Conservation (phyloP, 2,797 vertebrate species). For the Schizothorax lantsangensis region DNA sequence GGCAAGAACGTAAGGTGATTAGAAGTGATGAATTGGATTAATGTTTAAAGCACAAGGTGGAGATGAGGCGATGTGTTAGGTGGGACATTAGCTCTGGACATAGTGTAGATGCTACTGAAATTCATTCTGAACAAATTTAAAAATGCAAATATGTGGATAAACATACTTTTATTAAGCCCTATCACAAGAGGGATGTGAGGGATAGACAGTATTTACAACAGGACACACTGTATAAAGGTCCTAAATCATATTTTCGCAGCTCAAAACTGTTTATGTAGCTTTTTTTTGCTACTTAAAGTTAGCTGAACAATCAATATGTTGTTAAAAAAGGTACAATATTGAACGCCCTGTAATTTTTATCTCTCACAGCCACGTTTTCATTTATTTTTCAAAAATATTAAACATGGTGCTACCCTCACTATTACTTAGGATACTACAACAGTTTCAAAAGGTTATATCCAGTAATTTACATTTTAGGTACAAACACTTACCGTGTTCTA, state of each 20-base stretch:
- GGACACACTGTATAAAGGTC: background rate
- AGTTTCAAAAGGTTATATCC: background rate
- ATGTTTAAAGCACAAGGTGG: constrained; percentile 56
- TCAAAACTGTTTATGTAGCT: background rate
- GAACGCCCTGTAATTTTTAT: background rate
- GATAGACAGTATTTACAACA: background rate
- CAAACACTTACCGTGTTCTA: background rate
- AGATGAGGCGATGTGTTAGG: background rate
- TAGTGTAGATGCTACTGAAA: background rate
- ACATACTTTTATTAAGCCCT: background rate
- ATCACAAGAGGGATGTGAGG: background rate
- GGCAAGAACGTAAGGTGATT: constrained; percentile 70
- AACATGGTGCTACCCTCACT: background rate
- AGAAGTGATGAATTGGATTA: constrained; percentile 68
- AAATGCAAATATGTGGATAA: background rate
- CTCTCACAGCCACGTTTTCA: background rate
- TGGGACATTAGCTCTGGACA: background rate
- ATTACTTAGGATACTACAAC: background rate
- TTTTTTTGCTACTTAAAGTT: background rate
- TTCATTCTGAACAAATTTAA: background rate
- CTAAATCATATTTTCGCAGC: background rate
- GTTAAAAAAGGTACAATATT: no score
- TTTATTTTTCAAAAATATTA: background rate
- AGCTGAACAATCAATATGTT: background rate
- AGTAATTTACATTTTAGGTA: background rate